Conservation (phyloP, 1,140 invertebrate genomes). For the Doryteuthis pealeii region DNA sequence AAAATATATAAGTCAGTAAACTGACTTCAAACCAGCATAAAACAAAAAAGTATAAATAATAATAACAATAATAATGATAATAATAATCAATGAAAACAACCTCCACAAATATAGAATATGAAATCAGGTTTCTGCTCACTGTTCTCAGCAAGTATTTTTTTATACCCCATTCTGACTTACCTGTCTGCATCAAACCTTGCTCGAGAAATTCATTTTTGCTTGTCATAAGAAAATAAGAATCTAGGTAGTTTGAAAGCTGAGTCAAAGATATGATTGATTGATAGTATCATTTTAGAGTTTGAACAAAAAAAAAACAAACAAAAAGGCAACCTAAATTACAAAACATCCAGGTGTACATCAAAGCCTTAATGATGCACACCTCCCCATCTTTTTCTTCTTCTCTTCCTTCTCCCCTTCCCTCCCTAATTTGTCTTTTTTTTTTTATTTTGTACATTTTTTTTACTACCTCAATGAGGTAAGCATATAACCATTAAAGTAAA, state of each 20-base stretch:
- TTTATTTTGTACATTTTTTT: background rate
- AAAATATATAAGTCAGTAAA: too few species aligned
- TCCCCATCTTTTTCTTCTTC: background rate
- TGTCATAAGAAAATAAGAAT: background rate
- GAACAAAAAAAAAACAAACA: background rate
- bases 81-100: too few species aligned
- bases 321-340: background rate
- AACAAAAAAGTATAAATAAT: too few species aligned
- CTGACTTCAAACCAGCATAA: too few species aligned
- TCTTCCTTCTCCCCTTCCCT: background rate
- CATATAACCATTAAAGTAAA: conserved; percentile 5
- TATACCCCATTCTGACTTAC: background rate
- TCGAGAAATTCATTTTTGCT: conserved; percentile 2
- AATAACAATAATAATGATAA: too few species aligned
- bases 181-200: background rate
- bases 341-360: background rate
- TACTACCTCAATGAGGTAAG: background rate
- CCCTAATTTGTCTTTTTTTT: conserved; percentile 1
- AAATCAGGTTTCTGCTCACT: too few species aligned
- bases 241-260: background rate
- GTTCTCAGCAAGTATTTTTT: too few species aligned
- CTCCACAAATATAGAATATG: too few species aligned
- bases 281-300: background rate
- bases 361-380: background rate
- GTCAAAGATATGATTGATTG: background rate